Evolutionary conservation across 2,113 vertebrate species (phyloP).

Genomic region (Mobula hypostoma): DNA sequence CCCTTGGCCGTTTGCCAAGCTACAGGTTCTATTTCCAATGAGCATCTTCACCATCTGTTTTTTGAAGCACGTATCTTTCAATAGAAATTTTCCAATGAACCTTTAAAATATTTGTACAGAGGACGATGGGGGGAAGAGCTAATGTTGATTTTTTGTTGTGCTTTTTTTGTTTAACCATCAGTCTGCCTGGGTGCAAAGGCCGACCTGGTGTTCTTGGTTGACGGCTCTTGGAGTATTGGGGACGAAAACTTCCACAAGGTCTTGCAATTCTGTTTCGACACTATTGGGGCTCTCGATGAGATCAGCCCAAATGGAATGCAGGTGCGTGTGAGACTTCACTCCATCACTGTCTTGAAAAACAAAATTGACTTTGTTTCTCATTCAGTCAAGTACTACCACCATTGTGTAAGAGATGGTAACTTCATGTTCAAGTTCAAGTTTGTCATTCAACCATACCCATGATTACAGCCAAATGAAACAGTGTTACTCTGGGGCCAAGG

Average conservation of each 20-base stretch:
- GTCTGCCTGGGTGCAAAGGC: slow-evolving; percentile 96
- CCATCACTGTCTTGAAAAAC: not conserved
- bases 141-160: not conserved
- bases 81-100: not conserved
- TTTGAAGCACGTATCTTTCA: not conserved
- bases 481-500: no score
- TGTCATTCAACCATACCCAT: no score
- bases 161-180: slow-evolving; percentile 47
- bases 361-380: not conserved
- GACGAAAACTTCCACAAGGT: slow-evolving; percentile 96
- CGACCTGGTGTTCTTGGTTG: slow-evolving; percentile 92
- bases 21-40: not conserved
- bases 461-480: no score
- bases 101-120: not conserved
- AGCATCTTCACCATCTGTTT: not conserved
- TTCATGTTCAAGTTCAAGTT: not conserved
- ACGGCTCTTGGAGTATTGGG: slow-evolving; percentile 96
- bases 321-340: slow-evolving; percentile 54
- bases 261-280: slow-evolving; percentile 76
- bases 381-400: no score
- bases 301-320: slow-evolving; percentile 84
- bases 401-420: not conserved
- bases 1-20: not conserved
- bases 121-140: not conserved
- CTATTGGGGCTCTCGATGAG: slow-evolving; percentile 81